Base-by-base conservation (phyloP, 1,140 invertebrate genomes). In the Onthophagus taurus region DNA sequence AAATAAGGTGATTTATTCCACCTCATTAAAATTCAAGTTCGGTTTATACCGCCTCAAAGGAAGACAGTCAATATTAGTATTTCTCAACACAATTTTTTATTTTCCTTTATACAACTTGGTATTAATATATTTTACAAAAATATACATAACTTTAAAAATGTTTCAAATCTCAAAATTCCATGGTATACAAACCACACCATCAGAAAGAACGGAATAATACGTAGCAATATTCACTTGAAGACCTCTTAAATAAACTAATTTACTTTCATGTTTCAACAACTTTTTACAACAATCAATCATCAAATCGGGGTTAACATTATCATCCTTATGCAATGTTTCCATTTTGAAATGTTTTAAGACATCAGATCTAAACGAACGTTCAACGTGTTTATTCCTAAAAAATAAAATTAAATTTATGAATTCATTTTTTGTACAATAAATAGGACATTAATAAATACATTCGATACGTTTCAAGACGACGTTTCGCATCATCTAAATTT, bases 101-200 rank as follows among this genome's bases (percentile, higher is more conserved):
- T n/a, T n/a, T n/a, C n/a, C n/a, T n/a, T n/a, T n/a, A n/a, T n/a
- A n/a, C n/a, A n/a, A n/a, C n/a, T n/a, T n/a, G n/a, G n/a, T n/a
- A n/a, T n/a, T n/a, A n/a, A n/a, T n/a, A n/a, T n/a, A n/a, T n/a
- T n/a, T n/a, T n/a, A n/a, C n/a, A n/a, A n/a, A 26, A 26, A 37
- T 6, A 37, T 21, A 4, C 13, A n/a, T 37, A 7, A 37, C 12
- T 20, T 36, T 12, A 33, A 2, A 19, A 36, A 7, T 19, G 7
- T 37, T 39, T 58, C 57, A 75, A 13, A 74, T 52, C 63, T 80
- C 81, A 75, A 87, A 95, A 64, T 95, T 83, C 89, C 89, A 94
- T 11, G 90, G 90, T 58, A 96, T 84, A 60, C 88, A 93, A 42
- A 94, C 75, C 47, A 89, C 79, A 3, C 91, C 91, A 65, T 94